Evolutionary conservation across 2,888 invertebrate genomes (phyloP).

Genomic region (Rhopalosiphum nymphaeae): DNA sequence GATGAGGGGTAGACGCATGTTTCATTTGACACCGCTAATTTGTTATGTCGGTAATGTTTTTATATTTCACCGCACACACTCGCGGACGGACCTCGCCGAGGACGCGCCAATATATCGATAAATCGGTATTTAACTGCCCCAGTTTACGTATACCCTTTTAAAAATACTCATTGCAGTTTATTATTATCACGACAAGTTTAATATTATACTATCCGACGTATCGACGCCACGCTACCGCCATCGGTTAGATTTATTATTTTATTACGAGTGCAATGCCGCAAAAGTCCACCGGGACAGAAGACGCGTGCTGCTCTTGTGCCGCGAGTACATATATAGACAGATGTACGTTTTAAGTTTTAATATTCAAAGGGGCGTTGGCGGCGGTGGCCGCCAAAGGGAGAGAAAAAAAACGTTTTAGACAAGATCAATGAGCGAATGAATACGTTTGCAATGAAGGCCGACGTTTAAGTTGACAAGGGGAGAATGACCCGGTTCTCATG

Average conservation of each 20-base stretch:
- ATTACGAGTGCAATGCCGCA: background rate
- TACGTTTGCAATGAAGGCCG: conserved; percentile 33
- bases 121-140: background rate
- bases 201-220: background rate
- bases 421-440: conserved; percentile 48
- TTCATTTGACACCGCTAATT: background rate
- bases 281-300: background rate
- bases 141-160: background rate
- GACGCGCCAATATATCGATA: background rate
- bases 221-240: background rate
- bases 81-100: background rate
- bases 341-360: conserved; percentile 26
- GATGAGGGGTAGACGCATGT: background rate
- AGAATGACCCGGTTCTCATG: conserved; percentile 50
- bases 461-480: conserved; percentile 26
- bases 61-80: background rate
- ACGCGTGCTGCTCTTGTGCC: background rate
- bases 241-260: background rate
- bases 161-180: background rate
- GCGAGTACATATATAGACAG: background rate
- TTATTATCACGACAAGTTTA: background rate
- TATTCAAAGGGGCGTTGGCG: conserved; percentile 22
- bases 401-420: conserved; percentile 24
- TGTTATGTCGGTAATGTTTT: background rate
- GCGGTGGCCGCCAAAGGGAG: background rate